These are phyloP conservation scores for Pentamera pediparva DNA, from an alignment of 53 echinoderm and acorn worm species.

Conservation along the genomic window DNA sequence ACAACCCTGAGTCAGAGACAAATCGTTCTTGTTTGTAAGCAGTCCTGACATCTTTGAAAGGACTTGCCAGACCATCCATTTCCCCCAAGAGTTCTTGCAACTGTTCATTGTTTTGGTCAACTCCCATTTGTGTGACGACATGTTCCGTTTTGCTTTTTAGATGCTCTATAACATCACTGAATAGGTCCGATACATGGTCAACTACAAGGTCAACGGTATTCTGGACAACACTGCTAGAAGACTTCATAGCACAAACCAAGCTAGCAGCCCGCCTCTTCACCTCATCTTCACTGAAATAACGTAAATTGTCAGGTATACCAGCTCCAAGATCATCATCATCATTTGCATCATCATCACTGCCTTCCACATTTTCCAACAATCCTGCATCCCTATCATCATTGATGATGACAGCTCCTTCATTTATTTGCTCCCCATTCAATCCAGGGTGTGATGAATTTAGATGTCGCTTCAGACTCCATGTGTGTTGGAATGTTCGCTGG, in stretches of 20 bases:
- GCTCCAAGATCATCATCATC: not conserved
- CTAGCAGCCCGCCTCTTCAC: not conserved
- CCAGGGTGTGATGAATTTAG: not conserved
- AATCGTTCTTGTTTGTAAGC: too few species aligned
- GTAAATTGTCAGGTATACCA: not conserved
- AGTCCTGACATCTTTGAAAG: too few species aligned
- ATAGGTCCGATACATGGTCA: conserved; percentile 20
- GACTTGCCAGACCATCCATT: too few species aligned
- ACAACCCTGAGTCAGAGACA: not conserved
- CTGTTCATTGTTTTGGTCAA: not conserved
- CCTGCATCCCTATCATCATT: not conserved
- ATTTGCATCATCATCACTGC: conserved; percentile 2
- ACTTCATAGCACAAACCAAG: not conserved
- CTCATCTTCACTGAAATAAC: not conserved
- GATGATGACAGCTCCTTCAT: too few species aligned
- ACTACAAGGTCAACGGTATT: conserved; percentile 24
- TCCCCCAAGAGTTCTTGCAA: too few species aligned
- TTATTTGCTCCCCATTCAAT: not conserved
- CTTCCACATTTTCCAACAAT: not conserved
- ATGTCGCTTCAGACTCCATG: not conserved
- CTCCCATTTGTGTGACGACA: not conserved
- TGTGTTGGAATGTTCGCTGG: not conserved
- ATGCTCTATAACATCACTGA: conserved; percentile 13
- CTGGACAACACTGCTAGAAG: conserved; percentile 15
- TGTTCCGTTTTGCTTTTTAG: not conserved